phyloP scores from a whole-genome alignment of 2,888 invertebrate species.

The Andrena chrysosceles region DNA sequence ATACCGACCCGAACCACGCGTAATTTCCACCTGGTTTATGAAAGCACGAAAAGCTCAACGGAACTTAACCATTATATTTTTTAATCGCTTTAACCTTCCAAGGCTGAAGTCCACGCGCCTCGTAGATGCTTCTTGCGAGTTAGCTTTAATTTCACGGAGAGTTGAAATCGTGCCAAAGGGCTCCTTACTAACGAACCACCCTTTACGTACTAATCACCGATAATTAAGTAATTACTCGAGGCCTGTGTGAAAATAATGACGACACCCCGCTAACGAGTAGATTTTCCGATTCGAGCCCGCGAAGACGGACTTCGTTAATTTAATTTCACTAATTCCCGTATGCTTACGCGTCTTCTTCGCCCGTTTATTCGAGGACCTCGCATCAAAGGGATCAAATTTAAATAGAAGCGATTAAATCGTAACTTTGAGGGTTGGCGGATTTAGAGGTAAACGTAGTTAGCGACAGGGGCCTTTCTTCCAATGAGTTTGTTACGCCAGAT shows the following conservation, averaged over 20 bases:
- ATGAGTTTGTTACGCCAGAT: too few relatives aligned
- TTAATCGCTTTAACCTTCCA: conserved; percentile 35
- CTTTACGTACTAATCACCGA: conserved; percentile 46
- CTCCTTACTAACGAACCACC: conserved; percentile 43
- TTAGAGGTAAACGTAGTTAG: too few relatives aligned
- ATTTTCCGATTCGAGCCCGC: conserved; percentile 7
- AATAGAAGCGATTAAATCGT: not conserved
- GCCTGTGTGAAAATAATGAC: conserved; percentile 38
- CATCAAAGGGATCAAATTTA: not conserved
- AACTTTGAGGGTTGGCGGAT: too few relatives aligned
- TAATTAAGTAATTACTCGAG: conserved; percentile 48
- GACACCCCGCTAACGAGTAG: conserved; percentile 14
- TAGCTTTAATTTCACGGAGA: conserved; percentile 53
- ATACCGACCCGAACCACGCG: not conserved
- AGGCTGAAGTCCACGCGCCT: not conserved
- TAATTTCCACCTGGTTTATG: conserved; percentile 24
- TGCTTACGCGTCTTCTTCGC: not conserved
- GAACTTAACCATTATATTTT: conserved; percentile 36
- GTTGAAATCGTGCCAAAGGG: conserved; percentile 40
- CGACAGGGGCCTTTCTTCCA: too few relatives aligned
- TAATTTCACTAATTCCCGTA: not conserved
- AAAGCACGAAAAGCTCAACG: conserved; percentile 10
- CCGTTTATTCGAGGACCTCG: too few relatives aligned
- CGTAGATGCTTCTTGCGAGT: conserved; percentile 27
- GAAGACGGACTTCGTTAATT: conserved; percentile 3